Conservation (phyloP, 2,888 invertebrate genomes). For the Cephus pulcher region DNA sequence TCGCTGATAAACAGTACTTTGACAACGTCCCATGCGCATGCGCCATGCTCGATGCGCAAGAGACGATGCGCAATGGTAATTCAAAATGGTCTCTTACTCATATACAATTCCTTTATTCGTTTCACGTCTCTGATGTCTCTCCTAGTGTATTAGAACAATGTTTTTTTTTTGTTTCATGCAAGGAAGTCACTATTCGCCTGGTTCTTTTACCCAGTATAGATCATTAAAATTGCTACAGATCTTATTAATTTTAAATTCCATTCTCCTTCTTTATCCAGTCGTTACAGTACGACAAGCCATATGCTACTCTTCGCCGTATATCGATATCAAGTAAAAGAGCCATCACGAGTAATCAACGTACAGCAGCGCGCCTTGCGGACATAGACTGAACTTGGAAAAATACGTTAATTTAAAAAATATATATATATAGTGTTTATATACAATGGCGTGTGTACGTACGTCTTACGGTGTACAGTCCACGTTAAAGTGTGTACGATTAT, state of each 20-base stretch:
- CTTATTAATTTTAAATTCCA: not conserved
- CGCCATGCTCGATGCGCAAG: not conserved
- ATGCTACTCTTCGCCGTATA: not conserved
- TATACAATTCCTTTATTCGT: not conserved
- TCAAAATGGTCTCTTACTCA: not conserved
- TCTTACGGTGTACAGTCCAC: too few species aligned
- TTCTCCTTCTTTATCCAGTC: not conserved
- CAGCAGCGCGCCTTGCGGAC: not conserved
- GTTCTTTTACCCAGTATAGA: not conserved
- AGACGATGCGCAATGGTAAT: not conserved
- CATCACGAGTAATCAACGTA: not conserved
- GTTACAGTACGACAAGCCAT: not conserved
- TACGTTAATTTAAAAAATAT: slow-evolving; percentile 49
- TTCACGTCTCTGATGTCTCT: slow-evolving; percentile 22
- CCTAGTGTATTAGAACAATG: not conserved
- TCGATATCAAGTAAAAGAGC: not conserved
- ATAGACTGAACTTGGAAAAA: slow-evolving; percentile 36
- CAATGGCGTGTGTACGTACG: slow-evolving; percentile 16
- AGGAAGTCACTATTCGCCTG: not conserved
- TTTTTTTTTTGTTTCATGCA: not conserved
- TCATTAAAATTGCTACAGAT: not conserved
- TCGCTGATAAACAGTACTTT: not conserved
- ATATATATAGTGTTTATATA: slow-evolving; percentile 36
- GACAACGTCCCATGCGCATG: not conserved
- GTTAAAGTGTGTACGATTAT: not conserved